Evolutionary conservation across 2,797 vertebrate species (phyloP).

Genomic region (Danio jaintianensis): DNA sequence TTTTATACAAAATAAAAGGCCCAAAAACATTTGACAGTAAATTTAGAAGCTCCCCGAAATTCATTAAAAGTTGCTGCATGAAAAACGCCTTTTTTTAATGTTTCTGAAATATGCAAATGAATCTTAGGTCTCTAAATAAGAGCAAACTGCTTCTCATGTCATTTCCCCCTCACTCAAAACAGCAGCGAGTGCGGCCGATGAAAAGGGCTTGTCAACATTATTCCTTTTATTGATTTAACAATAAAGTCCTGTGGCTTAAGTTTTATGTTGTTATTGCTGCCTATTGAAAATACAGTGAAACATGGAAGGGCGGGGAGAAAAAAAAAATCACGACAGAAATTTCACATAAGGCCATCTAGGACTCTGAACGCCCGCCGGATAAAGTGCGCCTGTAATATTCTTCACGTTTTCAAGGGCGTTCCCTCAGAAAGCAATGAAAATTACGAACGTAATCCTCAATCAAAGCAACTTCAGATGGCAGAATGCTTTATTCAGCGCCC

Average conservation of each 20-base stretch:
- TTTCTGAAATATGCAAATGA: too few species aligned
- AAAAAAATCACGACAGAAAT: conserved; percentile 37
- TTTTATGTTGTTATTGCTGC: conserved; percentile 80
- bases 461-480: conserved; percentile 31
- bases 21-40: not conserved
- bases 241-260: conserved; percentile 81
- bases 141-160: conserved; percentile 15
- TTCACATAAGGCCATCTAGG: conserved; percentile 50
- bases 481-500: conserved; percentile 31
- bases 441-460: conserved; percentile 35
- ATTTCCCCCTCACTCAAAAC: conserved; percentile 58
- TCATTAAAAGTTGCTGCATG: too few species aligned
- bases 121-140: conserved; percentile 4
- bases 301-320: not conserved
- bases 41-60: too few species aligned
- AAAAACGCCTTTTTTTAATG: too few species aligned
- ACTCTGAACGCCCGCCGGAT: conserved; percentile 62
- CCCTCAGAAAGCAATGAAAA: conserved; percentile 46
- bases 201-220: conserved; percentile 85
- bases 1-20: too few species aligned
- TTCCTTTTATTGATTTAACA: conserved; percentile 86
- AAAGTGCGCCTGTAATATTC: conserved; percentile 56
- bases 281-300: conserved; percentile 79
- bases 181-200: conserved; percentile 69
- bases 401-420: conserved; percentile 69